These are phyloP conservation scores for Metopia argyrocephala DNA, from an alignment of 2,888 invertebrate genomes.

Conservation along the genomic window DNA sequence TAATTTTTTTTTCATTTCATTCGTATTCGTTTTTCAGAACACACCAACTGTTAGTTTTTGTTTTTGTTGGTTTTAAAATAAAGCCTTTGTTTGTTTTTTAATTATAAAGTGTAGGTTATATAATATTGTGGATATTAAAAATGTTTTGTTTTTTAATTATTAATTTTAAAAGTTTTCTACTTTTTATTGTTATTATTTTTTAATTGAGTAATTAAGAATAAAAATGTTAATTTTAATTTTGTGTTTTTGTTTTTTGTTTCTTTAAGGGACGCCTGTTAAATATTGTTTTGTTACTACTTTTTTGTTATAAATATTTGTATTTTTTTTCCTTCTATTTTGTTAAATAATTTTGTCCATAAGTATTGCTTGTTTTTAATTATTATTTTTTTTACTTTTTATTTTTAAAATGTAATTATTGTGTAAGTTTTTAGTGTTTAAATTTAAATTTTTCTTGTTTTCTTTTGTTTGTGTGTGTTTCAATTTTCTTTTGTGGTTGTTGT, in stretches of 20 bases:
- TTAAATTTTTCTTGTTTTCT: constrained; percentile 11
- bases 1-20: neutral
- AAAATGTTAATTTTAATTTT: constrained; percentile 30
- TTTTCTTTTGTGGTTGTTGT: constrained; percentile 10
- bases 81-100: constrained; percentile 27
- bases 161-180: neutral
- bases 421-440: constrained; percentile 33
- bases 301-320: constrained; percentile 34
- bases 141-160: neutral
- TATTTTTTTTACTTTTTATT: constrained; percentile 18
- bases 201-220: constrained; percentile 36
- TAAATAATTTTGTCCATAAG: constrained; percentile 57
- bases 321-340: constrained; percentile 43
- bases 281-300: constrained; percentile 43
- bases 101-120: constrained; percentile 14
- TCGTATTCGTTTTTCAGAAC: too few species aligned
- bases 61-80: constrained; percentile 23
- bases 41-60: too few species aligned
- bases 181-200: neutral
- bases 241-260: constrained; percentile 15
- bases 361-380: constrained; percentile 58
- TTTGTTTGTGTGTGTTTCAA: constrained; percentile 9
- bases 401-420: constrained; percentile 57
- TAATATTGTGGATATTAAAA: constrained; percentile 29
- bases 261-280: constrained; percentile 61